Evolutionary conservation across 2,113 vertebrate genomes (phyloP), one percentile per base, ranked within the genome.

Genomic region (Stigmatopora argus): DNA sequence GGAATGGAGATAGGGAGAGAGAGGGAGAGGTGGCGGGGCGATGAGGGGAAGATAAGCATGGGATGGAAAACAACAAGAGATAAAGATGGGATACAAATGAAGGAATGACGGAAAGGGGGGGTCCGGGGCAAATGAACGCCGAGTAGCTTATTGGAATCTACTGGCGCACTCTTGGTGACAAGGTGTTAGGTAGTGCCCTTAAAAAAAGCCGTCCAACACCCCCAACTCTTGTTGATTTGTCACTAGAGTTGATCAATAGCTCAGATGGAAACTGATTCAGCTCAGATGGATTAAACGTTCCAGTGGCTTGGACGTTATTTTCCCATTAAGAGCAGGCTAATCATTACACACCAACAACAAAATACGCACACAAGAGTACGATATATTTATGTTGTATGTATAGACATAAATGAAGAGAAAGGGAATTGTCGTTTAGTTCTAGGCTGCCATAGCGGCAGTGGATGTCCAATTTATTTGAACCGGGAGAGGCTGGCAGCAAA

Each of bases 201-300:
- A 53, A 51, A 31, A 21, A 48, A 52, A 63, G 64, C 38, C 46
- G 64, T 64, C 64, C 52, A 69, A 72, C 69, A 15, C 62, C 56
- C 62, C 76, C 64, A 70, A 71, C 83, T 65, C 58, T 64, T 82
- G 85, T 87, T 89, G 85, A 86, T 89, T 88, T 88, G 86, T 88
- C 84, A 86, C 71, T 78, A 74, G 78, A 87, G 77, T 87, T 88
- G 88, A 89, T 88, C 86, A 88, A 89, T 89, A 89, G 80, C 83
- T 73, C 74, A 86, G 88, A 89, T 89, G 88, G 86, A 88, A 89
- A 88, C 84, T 81, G 88, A 89, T 87, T 87, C 86, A 88, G 88
- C 88, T 87, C 86, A 89, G 88, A 88, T 89, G 88, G 88, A 89
- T 89, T 89, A 89, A 88, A 88, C 69, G 73, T 87, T 81, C 85